Base-by-base conservation (phyloP, 2,113 vertebrate genomes). In the Ameiurus melas region DNA sequence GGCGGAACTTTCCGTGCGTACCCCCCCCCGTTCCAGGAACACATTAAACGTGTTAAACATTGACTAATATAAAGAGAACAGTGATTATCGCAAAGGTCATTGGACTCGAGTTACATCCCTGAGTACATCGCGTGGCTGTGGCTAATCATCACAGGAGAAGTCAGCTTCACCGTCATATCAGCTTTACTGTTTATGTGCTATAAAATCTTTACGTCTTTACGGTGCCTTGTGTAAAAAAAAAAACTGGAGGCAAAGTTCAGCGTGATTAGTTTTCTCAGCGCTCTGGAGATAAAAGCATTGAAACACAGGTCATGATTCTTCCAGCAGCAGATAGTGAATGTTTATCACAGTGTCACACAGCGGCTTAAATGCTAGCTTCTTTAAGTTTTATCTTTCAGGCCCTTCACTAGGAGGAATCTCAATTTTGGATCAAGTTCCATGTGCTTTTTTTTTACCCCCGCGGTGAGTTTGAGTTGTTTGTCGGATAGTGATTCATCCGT, bases 81-180 rank as follows among this genome's bases (percentile, higher is more conserved):
- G 66, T 16, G 64, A 88, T 84, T 66, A 81, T 20, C 10, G 77
- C 75, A 62, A 62, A 85, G 60, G 81, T 86, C 88, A 47, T 84
- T 71, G 20, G 10, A 53, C 62, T 62, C 47, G 30, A 25, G 36
- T 47, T 33, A 30, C 82, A 39, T 9, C 80, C n/a, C 30, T 27
- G 14, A 47, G n/a, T 62, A 8, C n/a, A 17, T 27, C 4, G 71
- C 58, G 71, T n/a, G 53, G 53, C 64, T 43, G 13, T 17, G n/a
- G 57, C 86, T 88, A 39, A 83, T 73, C 33, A 7, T 68, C 57
- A 57, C 17, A 47, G 16, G 66, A 83, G 83, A 73, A 73, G n/a
- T 66, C 22, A 57, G 12, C 77, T 81, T 36, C 47, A 27, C 60
- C 71, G n/a, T 64, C 25, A 19, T 30, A 13, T 57, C 36, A 19